These are phyloP conservation scores for Ctenopoma kingsleyae DNA, from an alignment of 2,797 vertebrate species.

Conservation along the genomic window DNA sequence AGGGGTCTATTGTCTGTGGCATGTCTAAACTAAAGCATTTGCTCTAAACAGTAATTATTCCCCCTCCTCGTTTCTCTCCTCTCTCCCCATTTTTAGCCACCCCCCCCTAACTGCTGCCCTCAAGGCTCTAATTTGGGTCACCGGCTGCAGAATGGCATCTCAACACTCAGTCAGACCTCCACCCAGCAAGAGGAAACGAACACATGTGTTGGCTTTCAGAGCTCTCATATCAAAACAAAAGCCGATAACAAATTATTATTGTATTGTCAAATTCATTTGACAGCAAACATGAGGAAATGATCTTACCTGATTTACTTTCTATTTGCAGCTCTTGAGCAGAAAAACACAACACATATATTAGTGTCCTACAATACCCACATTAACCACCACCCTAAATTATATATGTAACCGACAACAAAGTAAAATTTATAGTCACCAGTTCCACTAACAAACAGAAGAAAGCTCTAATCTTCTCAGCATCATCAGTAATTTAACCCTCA, in stretches of 20 bases:
- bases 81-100: conserved; percentile 61
- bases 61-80: conserved; percentile 37
- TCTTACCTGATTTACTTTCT: background rate
- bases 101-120: conserved; percentile 61
- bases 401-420: background rate
- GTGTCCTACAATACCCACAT: background rate
- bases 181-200: conserved; percentile 48
- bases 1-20: conserved; percentile 78
- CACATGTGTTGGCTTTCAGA: conserved; percentile 36
- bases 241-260: background rate
- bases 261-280: background rate
- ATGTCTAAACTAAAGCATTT: conserved; percentile 79
- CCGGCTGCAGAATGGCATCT: conserved; percentile 79
- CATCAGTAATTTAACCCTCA: conserved; percentile 23
- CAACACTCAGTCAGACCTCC: conserved; percentile 64
- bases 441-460: background rate
- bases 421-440: background rate
- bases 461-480: conserved; percentile 12
- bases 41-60: conserved; percentile 82
- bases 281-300: background rate
- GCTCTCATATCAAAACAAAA: conserved; percentile 1
- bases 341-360: background rate
- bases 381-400: background rate
- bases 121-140: conserved; percentile 86
- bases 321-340: background rate